Evolutionary conservation across 2,113 vertebrate genomes (phyloP).

Genomic region (Dasyurus viverrinus): DNA sequence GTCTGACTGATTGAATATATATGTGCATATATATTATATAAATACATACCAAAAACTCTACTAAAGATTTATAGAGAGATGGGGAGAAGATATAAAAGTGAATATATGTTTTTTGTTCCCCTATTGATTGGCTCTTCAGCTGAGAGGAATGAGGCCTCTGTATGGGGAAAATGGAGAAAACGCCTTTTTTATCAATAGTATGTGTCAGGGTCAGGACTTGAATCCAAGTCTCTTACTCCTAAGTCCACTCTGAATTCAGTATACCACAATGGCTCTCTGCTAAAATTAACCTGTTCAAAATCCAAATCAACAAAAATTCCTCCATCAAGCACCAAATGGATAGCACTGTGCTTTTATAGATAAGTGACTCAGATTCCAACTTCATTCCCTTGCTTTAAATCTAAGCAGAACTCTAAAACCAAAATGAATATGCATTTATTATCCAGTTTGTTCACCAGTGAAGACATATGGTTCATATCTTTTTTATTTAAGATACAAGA

Average conservation of each 20-base stretch:
- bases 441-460: conserved; percentile 14
- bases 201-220: not conserved
- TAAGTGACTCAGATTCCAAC: conserved; percentile 7
- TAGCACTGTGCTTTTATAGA: not conserved
- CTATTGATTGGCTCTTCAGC: not conserved
- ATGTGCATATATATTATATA: not conserved
- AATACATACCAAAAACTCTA: not conserved
- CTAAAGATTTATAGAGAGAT: not conserved
- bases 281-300: not conserved
- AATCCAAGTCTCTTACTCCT: not conserved
- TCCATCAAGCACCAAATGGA: not conserved
- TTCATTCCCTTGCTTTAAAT: conserved; percentile 50
- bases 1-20: not conserved
- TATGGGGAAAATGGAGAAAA: not conserved
- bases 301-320: not conserved
- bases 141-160: not conserved
- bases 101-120: not conserved
- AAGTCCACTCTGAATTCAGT: not conserved
- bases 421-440: conserved; percentile 40
- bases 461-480: conserved; percentile 20
- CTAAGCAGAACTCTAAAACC: conserved; percentile 61
- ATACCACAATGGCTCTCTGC: not conserved
- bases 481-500: conserved; percentile 39
- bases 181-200: not conserved
- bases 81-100: not conserved